Percentiles rank a stretch among this genome's conserved stretches.
Conservation (phyloP, 2,797 vertebrate genomes). For the Ptychadena robeensis region DNA sequence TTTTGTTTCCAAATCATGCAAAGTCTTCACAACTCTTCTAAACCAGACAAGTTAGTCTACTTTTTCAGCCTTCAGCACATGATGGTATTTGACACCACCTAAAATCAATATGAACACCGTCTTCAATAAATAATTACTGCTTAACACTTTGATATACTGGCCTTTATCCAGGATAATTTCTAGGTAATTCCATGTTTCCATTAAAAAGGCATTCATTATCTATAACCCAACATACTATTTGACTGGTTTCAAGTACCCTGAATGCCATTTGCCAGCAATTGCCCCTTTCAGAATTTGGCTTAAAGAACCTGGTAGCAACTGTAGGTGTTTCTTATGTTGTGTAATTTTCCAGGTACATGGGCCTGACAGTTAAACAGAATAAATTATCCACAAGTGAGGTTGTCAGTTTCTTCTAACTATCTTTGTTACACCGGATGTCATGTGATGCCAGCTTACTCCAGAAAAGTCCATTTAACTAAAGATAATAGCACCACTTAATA, state of each 20-base stretch:
- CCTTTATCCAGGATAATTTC: too few relatives aligned
- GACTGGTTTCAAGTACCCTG: too few relatives aligned
- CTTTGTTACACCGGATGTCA: constrained; percentile 4
- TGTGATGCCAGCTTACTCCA: constrained; percentile 12
- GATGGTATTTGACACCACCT: not conserved
- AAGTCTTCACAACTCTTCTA: not conserved
- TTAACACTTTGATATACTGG: not conserved
- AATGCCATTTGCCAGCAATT: too few relatives aligned
- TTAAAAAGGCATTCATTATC: too few relatives aligned
- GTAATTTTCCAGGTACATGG: not conserved
- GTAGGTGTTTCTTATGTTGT: not conserved
- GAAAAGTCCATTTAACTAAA: constrained; percentile 34
- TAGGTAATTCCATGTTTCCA: too few relatives aligned
- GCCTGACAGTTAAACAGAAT: not conserved
- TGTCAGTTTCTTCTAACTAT: not conserved
- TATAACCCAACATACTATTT: too few relatives aligned
- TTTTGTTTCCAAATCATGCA: not conserved
- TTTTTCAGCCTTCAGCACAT: not conserved
- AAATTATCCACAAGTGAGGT: not conserved
- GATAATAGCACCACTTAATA: constrained; percentile 47
- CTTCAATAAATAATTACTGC: not conserved
- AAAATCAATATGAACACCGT: not conserved
- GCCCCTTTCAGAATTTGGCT: not conserved
- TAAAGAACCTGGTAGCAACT: not conserved
- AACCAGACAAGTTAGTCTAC: not conserved